Conservation (phyloP, 2,888 invertebrate genomes). For the Clunio marinus region DNA sequence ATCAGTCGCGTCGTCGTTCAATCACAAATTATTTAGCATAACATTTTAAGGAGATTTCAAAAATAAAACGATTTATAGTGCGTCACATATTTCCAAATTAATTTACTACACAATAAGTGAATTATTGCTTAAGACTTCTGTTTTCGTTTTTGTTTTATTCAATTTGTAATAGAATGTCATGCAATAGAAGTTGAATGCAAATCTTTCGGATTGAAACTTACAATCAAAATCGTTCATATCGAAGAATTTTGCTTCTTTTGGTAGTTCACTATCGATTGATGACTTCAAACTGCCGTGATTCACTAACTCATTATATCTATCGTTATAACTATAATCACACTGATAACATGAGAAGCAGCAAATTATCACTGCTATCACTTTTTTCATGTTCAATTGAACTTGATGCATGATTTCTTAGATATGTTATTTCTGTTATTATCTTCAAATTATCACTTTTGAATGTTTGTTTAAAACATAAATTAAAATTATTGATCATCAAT, state of each 20-base stretch:
- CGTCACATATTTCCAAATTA: neutral
- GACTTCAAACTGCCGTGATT: conserved; percentile 44
- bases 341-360: conserved; percentile 15
- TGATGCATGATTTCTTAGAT: neutral
- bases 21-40: too few relatives aligned
- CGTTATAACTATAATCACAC: conserved; percentile 30
- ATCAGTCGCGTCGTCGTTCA: neutral
- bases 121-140: conserved; percentile 10
- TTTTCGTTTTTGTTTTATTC: neutral
- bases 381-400: too few relatives aligned
- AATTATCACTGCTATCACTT: conserved; percentile 19
- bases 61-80: neutral
- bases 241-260: conserved; percentile 59
- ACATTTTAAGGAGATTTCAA: too few relatives aligned
- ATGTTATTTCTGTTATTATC: neutral
- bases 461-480: neutral
- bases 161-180: too few relatives aligned
- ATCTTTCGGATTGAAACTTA: too few relatives aligned
- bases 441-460: neutral
- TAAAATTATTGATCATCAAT: neutral
- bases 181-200: too few relatives aligned
- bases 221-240: conserved; percentile 60
- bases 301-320: conserved; percentile 48
- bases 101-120: neutral
- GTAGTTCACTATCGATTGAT: conserved; percentile 48